These are phyloP conservation scores for Lacanobia wlatinum DNA, from an alignment of 2,888 invertebrate genomes.

Conservation along the genomic window DNA sequence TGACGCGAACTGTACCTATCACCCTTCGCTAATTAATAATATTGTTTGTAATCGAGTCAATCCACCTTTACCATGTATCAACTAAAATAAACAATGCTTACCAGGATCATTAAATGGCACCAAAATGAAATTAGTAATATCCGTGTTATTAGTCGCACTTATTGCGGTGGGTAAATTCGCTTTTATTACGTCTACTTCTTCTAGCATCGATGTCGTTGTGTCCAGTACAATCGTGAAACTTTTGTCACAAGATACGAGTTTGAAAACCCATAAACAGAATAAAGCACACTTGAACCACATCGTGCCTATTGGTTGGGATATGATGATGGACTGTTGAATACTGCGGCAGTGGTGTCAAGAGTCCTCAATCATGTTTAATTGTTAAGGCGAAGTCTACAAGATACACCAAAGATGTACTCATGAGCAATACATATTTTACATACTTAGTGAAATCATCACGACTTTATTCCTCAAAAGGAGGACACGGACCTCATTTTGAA, in stretches of 20 bases:
- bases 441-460: neutral
- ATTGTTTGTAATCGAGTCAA: neutral
- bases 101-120: slow-evolving; percentile 74
- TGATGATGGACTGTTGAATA: slow-evolving; percentile 15
- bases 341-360: neutral
- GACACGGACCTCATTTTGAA: neutral
- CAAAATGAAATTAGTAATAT: slow-evolving; percentile 66
- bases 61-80: neutral
- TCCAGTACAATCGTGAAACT: slow-evolving; percentile 80
- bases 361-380: neutral
- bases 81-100: slow-evolving; percentile 43
- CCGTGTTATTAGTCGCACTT: slow-evolving; percentile 27
- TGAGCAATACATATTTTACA: neutral
- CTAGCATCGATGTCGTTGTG: slow-evolving; percentile 76
- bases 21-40: neutral
- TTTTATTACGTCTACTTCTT: slow-evolving; percentile 74
- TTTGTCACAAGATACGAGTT: slow-evolving; percentile 49
- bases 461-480: neutral
- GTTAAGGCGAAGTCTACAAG: slow-evolving; percentile 27
- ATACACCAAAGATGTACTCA: neutral
- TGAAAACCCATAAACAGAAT: slow-evolving; percentile 30
- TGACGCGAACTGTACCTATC: no score
- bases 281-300: slow-evolving; percentile 54
- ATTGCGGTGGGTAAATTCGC: slow-evolving; percentile 66
- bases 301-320: slow-evolving; percentile 23